Evolutionary conservation across 1,140 invertebrate species (phyloP), one percentile per base, ranked within the genome.

Genomic region (Drosophila tristis): DNA sequence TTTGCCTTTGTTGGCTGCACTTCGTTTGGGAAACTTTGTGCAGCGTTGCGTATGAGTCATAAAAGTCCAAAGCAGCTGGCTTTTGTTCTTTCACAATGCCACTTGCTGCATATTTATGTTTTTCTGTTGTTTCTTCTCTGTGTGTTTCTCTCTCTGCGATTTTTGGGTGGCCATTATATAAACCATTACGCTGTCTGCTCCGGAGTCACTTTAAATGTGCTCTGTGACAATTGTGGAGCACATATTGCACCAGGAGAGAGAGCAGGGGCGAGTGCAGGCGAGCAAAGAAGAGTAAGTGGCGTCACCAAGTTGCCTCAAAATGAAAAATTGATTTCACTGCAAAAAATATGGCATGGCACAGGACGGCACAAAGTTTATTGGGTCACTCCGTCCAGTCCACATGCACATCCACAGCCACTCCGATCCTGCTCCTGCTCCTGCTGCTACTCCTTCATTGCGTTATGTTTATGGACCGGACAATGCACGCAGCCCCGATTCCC

Each of bases 301-400:
- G 78, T 66, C 78, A 64, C 76, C 82, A 72, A 72, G 55, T 53
- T 82, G 82, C 62, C 82, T 62, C 74, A 62, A 87, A 86, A 87
- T 86, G 82, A 86, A 82, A 86, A 86, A 86, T 86, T 87, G 82
- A 87, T 86, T 86, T 72, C 58, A 81, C 60, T 75, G 66, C 74
- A 66, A 67, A 80, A 74, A 81, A 78, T 86, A 87, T 78, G 74
- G 58, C 57, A 61, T 45, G 51, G 64, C 50, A 67, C 43, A 63
- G 42, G 49, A 29, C 25, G 64, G 60, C 61, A 64, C 51, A 59
- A 81, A 71, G 68, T 87, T 87, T 85, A 85, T 87, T 86, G 66
- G 82, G 78, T 78, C 82, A 86, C 50, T 57, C 49, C 55, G 16
- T 67, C 51, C 48, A 54, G 13, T 49, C 51, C 47, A 48, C 31